These are phyloP conservation scores for Carassius carassius DNA, from an alignment of 2,113 vertebrate species.

Conservation along the genomic window DNA sequence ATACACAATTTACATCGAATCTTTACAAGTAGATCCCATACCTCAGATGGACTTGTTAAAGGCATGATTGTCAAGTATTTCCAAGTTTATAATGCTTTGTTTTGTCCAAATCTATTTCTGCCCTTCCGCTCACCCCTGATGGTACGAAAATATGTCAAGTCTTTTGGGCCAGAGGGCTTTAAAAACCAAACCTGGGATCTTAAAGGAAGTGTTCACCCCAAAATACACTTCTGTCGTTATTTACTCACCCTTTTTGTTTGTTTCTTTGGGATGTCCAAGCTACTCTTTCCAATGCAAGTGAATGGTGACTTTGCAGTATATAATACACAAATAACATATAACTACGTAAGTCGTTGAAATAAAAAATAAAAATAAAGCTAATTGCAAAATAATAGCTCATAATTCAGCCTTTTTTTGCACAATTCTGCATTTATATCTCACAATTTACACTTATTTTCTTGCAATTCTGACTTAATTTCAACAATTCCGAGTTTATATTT, in stretches of 20 bases:
- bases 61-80: neutral
- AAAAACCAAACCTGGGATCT: neutral
- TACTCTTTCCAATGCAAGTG: neutral
- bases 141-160: neutral
- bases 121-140: constrained; percentile 21
- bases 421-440: no score
- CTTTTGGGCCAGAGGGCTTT: neutral
- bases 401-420: neutral
- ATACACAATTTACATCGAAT: constrained; percentile 53
- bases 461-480: no score
- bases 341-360: neutral
- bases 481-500: no score
- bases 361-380: no score
- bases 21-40: constrained; percentile 32
- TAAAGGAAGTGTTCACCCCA: neutral
- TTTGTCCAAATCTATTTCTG: constrained; percentile 38
- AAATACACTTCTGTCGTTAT: neutral
- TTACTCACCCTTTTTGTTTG: neutral
- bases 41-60: constrained; percentile 35
- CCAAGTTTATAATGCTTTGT: neutral
- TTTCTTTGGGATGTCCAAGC: neutral
- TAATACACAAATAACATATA: neutral
- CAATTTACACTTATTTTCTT: neutral
- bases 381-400: no score
- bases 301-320: neutral